Evolutionary conservation across 2,113 vertebrate genomes (phyloP).

Genomic region (Lota lota): DNA sequence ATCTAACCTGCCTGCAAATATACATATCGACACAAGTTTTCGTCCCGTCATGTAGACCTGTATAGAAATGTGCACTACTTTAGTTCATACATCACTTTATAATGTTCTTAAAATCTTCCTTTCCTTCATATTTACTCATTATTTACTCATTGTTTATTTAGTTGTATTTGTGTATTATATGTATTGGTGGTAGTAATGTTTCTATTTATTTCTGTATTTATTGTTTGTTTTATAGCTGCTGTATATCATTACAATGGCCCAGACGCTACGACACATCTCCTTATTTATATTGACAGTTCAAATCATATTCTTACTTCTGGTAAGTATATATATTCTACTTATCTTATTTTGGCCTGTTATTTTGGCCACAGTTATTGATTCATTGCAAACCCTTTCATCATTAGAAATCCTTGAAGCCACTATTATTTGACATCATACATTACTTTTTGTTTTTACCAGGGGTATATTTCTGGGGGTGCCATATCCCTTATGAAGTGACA

Average conservation of each 20-base stretch:
- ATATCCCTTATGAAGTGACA: not conserved
- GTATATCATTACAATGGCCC: conserved; percentile 54
- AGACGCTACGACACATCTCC: conserved; percentile 33
- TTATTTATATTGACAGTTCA: conserved; percentile 49
- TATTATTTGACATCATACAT: not conserved
- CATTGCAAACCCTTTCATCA: not conserved
- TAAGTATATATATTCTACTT: conserved; percentile 33
- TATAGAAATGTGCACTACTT: too few species aligned
- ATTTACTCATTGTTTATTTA: not conserved
- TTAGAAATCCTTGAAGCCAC: too few species aligned
- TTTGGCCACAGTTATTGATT: not conserved
- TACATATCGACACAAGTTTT: too few species aligned
- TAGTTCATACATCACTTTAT: too few species aligned
- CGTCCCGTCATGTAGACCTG: too few species aligned
- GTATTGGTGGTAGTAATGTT: not conserved
- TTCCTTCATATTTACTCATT: too few species aligned
- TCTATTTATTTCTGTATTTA: conserved; percentile 10
- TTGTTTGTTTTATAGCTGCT: conserved; percentile 25
- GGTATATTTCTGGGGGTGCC: too few species aligned
- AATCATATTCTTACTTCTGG: conserved; percentile 55
- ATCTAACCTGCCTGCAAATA: too few species aligned
- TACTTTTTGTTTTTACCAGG: not conserved
- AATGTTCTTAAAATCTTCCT: too few species aligned
- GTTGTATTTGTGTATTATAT: not conserved
- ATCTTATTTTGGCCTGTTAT: too few species aligned